Conservation (phyloP, 2,113 vertebrate species). For the Chascanopsetta lugubris region DNA sequence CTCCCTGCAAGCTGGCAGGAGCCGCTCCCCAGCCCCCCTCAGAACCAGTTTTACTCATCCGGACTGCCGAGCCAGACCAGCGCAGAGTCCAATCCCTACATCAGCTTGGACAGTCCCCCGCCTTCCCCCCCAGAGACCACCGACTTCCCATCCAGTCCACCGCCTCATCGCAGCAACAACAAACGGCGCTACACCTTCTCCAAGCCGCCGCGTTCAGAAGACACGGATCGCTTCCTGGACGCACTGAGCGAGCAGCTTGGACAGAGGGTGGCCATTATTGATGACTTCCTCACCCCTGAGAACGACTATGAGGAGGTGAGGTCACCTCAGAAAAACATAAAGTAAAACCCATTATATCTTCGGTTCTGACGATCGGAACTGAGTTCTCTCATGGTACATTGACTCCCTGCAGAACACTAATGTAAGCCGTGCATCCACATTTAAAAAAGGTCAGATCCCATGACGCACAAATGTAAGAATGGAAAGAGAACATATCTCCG, state of each 20-base stretch:
- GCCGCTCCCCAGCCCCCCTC: conserved; percentile 78
- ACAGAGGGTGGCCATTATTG: conserved; percentile 86
- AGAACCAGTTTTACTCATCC: conserved; percentile 78
- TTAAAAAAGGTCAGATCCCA: conserved; percentile 19
- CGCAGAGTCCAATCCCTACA: conserved; percentile 94
- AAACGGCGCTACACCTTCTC: conserved; percentile 95
- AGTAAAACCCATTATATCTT: not conserved
- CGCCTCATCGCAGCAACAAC: conserved; percentile 67
- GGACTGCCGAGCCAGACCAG: conserved; percentile 90
- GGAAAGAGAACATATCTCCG: not conserved
- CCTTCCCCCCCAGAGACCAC: conserved; percentile 86
- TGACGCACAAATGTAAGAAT: conserved; percentile 1
- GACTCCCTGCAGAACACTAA: not conserved
- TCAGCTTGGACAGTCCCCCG: conserved; percentile 93
- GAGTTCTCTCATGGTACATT: not conserved
- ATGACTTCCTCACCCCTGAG: conserved; percentile 93
- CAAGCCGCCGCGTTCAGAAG: conserved; percentile 84
- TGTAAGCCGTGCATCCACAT: not conserved
- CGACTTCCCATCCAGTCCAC: conserved; percentile 81
- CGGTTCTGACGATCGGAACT: not conserved
- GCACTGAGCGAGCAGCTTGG: conserved; percentile 93
- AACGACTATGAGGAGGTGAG: conserved; percentile 96
- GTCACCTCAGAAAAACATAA: not conserved
- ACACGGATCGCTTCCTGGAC: conserved; percentile 93
- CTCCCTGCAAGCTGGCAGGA: conserved; percentile 84